phyloP scores from a whole-genome alignment of 2,888 invertebrate genomes.

The Oscheius sp. region DNA sequence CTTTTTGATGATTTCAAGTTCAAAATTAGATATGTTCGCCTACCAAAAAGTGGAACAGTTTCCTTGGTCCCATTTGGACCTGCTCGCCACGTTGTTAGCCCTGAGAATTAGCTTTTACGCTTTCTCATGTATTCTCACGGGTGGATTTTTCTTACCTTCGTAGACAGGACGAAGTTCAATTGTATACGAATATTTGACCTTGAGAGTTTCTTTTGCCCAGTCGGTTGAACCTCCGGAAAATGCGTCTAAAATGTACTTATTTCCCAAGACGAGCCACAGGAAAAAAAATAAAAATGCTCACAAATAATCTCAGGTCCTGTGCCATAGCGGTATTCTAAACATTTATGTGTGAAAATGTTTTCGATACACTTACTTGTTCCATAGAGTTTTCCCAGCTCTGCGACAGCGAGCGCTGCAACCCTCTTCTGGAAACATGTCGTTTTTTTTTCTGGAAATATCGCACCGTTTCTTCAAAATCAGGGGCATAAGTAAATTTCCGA shows the following conservation, averaged over 20 bases:
- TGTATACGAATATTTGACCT: constrained; percentile 71
- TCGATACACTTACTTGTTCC: too few relatives aligned
- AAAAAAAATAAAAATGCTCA: constrained; percentile 45
- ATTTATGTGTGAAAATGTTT: too few relatives aligned
- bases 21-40: constrained; percentile 2
- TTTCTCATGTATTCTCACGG: background rate
- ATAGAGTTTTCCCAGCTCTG: constrained; percentile 66
- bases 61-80: constrained; percentile 19
- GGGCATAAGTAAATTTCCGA: constrained; percentile 64
- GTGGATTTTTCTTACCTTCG: constrained; percentile 51
- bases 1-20: background rate
- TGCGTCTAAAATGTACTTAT: constrained; percentile 59
- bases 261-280: background rate
- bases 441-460: too few relatives aligned
- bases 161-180: constrained; percentile 69
- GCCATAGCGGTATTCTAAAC: constrained; percentile 67
- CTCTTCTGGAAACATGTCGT: constrained; percentile 65
- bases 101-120: background rate
- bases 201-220: constrained; percentile 71
- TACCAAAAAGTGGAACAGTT: constrained; percentile 24
- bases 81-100: constrained; percentile 11
- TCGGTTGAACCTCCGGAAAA: constrained; percentile 71
- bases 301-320: constrained; percentile 73
- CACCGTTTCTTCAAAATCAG: constrained; percentile 70
- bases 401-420: constrained; percentile 67